Conservation (phyloP, 2,888 invertebrate species). For the Drosophila mimica region DNA sequence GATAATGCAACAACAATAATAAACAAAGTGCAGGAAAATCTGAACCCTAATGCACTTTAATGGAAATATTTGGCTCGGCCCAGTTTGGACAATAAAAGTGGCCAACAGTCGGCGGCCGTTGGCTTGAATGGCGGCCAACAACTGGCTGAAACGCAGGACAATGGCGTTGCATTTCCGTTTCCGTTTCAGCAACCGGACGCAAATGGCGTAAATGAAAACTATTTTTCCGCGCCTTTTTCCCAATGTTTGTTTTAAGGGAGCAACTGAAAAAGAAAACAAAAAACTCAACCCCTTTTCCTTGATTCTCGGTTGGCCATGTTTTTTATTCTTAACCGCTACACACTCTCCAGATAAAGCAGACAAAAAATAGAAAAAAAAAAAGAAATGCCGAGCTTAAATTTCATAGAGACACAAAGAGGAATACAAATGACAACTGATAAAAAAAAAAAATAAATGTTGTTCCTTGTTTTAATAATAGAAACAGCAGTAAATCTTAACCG, state of each 20-base stretch:
- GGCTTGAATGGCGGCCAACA: slow-evolving; percentile 45
- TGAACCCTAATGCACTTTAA: slow-evolving; percentile 51
- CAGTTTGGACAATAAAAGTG: not conserved
- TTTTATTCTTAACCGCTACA: slow-evolving; percentile 22
- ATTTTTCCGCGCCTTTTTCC: slow-evolving; percentile 31
- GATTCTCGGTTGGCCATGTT: slow-evolving; percentile 38
- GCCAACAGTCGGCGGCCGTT: slow-evolving; percentile 25
- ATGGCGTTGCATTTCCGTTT: slow-evolving; percentile 76
- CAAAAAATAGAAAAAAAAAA: slow-evolving; percentile 28
- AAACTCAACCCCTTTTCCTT: slow-evolving; percentile 17
- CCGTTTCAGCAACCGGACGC: slow-evolving; percentile 60
- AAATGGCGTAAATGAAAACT: slow-evolving; percentile 73
- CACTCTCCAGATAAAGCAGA: slow-evolving; percentile 42
- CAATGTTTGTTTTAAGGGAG: slow-evolving; percentile 14
- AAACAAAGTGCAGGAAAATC: slow-evolving; percentile 32
- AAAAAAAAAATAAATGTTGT: not conserved
- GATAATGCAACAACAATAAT: slow-evolving; percentile 1
- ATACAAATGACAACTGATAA: slow-evolving; percentile 12
- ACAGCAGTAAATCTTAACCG: slow-evolving; percentile 3
- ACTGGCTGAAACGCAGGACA: slow-evolving; percentile 44
- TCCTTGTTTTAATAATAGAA: not conserved
- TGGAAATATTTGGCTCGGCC: slow-evolving; percentile 65
- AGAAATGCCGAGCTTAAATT: slow-evolving; percentile 25
- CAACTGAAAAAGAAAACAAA: not conserved
- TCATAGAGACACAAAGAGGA: slow-evolving; percentile 9